These are phyloP conservation scores for Nemotelus nigrinus DNA, from an alignment of 2,888 invertebrate genomes.

Conservation along the genomic window DNA sequence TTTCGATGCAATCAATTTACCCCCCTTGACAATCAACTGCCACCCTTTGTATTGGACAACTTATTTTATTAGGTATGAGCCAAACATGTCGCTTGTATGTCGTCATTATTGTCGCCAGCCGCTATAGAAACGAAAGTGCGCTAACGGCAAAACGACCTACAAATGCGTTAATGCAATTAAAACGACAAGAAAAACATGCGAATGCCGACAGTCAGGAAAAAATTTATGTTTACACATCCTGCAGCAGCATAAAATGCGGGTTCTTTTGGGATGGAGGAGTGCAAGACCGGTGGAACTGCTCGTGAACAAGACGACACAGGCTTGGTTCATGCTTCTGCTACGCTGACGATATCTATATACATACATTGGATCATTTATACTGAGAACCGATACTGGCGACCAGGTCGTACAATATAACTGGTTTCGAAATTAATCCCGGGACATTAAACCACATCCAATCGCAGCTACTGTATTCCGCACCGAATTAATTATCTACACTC, in stretches of 20 bases:
- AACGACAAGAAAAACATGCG: conserved; percentile 40
- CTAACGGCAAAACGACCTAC: conserved; percentile 32
- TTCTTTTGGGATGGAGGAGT: conserved; percentile 11
- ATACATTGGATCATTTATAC: conserved; percentile 26
- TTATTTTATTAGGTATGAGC: conserved; percentile 5
- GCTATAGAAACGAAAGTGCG: conserved; percentile 18
- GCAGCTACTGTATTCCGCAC: conserved; percentile 55
- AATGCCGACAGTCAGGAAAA: conserved; percentile 36
- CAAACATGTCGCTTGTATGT: background rate
- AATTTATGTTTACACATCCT: conserved; percentile 37
- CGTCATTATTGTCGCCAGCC: background rate
- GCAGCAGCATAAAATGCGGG: conserved; percentile 5
- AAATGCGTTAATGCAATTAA: conserved; percentile 41
- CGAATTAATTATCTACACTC: conserved; percentile 53
- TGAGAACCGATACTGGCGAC: conserved; percentile 13
- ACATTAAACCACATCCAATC: conserved; percentile 55
- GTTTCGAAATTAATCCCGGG: conserved; percentile 51
- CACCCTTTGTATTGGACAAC: background rate
- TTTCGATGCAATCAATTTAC: background rate
- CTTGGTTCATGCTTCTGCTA: background rate
- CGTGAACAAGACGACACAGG: background rate
- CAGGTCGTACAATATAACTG: conserved; percentile 49
- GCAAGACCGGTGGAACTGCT: background rate
- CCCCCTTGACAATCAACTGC: background rate
- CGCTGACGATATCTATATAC: background rate